Percentiles rank a stretch among this genome's conserved stretches.
Evolutionary conservation across 2,888 invertebrate species (phyloP).

Genomic region (Apamea anceps): DNA sequence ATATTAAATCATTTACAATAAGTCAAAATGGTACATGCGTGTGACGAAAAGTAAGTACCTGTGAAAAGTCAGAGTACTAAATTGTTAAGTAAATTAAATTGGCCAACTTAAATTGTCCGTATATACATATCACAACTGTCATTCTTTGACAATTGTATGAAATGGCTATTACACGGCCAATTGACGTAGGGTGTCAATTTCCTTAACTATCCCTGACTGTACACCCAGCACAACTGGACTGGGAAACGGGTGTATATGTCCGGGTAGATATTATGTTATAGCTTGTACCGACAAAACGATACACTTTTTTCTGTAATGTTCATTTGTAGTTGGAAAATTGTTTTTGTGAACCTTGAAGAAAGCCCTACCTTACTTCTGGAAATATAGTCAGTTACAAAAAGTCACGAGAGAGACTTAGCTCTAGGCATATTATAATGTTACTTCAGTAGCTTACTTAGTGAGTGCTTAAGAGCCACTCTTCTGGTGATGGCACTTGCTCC

Average conservation of each 20-base stretch:
- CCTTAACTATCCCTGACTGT: background rate
- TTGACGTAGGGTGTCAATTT: background rate
- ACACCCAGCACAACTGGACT: background rate
- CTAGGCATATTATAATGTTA: background rate
- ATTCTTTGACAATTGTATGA: background rate
- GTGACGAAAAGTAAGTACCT: background rate
- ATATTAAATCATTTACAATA: background rate
- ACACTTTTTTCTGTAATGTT: too few species aligned
- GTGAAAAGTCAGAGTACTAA: background rate
- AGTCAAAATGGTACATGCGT: background rate
- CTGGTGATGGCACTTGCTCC: conserved; percentile 53
- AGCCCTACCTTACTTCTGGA: background rate
- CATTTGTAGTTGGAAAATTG: too few species aligned
- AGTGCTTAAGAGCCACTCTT: conserved; percentile 64
- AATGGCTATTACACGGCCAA: background rate
- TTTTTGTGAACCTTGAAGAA: too few species aligned
- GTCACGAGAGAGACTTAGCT: background rate
- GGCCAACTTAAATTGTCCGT: background rate
- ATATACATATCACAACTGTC: background rate
- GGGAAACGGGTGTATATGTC: background rate
- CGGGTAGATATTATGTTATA: background rate
- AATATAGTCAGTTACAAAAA: background rate
- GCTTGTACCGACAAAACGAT: background rate
- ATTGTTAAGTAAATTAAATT: background rate
- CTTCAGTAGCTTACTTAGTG: conserved; percentile 67